Conservation (phyloP, 2,797 vertebrate species). For the Chelmon rostratus region DNA sequence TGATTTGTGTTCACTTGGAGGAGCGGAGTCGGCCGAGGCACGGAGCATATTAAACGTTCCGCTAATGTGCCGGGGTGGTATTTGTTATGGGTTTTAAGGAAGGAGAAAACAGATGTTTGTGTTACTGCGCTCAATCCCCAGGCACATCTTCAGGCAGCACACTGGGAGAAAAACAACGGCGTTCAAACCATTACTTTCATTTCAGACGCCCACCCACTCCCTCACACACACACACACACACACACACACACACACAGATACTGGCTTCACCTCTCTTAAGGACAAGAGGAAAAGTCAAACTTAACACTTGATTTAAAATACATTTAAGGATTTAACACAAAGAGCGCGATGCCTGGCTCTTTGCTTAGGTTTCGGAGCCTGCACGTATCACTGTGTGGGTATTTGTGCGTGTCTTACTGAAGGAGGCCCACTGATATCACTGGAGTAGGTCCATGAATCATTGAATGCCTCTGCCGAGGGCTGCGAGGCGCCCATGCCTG, state of each 20-base stretch:
- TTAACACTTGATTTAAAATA: constrained; percentile 12
- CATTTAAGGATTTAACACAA: constrained; percentile 29
- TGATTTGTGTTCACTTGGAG: constrained; percentile 59
- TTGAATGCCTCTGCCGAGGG: constrained; percentile 43
- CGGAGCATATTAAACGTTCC: constrained; percentile 52
- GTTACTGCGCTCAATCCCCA: constrained; percentile 65
- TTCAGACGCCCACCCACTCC: constrained; percentile 16
- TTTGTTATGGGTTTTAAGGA: constrained; percentile 63
- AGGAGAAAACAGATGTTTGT: constrained; percentile 78
- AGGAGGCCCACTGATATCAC: constrained; percentile 42
- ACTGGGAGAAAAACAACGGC: constrained; percentile 46
- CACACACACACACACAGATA: constrained; percentile 3
- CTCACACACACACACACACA: constrained; percentile 12
- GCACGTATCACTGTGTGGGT: constrained; percentile 15
- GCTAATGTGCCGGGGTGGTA: constrained; percentile 49
- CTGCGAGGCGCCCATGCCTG: constrained; percentile 5
- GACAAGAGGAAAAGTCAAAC: constrained; percentile 26
- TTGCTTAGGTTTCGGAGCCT: constrained; percentile 18
- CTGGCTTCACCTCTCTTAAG: constrained; percentile 17
- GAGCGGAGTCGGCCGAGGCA: constrained; percentile 31
- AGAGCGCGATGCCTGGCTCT: not conserved
- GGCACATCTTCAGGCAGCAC: constrained; percentile 54
- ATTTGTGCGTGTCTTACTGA: constrained; percentile 14
- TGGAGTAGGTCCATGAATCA: constrained; percentile 58
- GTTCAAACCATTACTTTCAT: constrained; percentile 45